Evolutionary conservation across 2,797 vertebrate species (phyloP), one percentile per base, ranked within the genome.

Genomic region (Smutsia temminckii): DNA sequence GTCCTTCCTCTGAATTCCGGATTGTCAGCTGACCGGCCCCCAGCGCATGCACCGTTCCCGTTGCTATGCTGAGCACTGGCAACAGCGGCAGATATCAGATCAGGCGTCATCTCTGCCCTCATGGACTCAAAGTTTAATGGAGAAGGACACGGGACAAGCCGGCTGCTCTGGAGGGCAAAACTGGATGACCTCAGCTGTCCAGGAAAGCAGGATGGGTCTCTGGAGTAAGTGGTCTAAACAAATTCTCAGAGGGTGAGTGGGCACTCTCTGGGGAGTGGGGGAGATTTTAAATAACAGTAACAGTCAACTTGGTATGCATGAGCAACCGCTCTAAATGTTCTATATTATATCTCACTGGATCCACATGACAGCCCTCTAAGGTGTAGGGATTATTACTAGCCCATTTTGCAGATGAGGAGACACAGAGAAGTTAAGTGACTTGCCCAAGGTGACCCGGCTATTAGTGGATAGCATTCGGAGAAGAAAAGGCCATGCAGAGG

Each of bases 331-430:
- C 71, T 18, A 18, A 69, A n/a, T 42, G 18, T 77, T 32, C 55
- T 32, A 6, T 64, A 16, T 13, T n/a, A 13, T 21, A 75, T 32
- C 59, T 42, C 27, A 12, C 34, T 34, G 79, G n/a, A 34, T 42
- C 53, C 18, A 57, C 37, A 61, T 0, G 12, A 32, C 20, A 29
- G 23, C 64, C 29, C 9, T 37, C 1, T 66, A 25, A 81, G 23
- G 37, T 49, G 5, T 55, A 40, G 13, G 11, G 61, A n/a, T 75
- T 71, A 46, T 55, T 68, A 46, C 53, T 68, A n/a, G 42, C 29
- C 42, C 59, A 75, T 79, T 96, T 68, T 72, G 25, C 75, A 71
- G 55, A 42, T 63, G 79, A 89, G 64, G 71, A 93, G 61, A 84
- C 57, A 49, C 16, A 83, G 57, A 94, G 66, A 85, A 59, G 53